Base-by-base conservation (phyloP, 2,113 vertebrate species). In the Zosterops japonicus region DNA sequence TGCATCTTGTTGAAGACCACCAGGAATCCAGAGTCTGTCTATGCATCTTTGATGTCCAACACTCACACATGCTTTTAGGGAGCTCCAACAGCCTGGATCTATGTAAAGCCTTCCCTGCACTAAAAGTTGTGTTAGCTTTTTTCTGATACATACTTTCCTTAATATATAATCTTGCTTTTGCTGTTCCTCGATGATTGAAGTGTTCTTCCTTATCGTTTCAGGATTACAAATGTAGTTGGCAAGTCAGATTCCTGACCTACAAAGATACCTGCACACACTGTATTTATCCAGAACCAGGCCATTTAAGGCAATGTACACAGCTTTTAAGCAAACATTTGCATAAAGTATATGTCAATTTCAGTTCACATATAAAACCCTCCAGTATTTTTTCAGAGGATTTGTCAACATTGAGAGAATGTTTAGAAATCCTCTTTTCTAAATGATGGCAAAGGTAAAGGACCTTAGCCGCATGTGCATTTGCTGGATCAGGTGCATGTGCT, bases 361-460 rank as follows among this genome's bases (percentile, higher is more conserved):
- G 14, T 91, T 93, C 49, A 27, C 39, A 2, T 55, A 8, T 60
- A 72, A 80, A 86, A 64, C 39, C 6, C 9, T 68, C 9, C 6
- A n/a, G 14, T 87, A 33, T 69, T 80, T 96, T 94, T 92, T 74
- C 55, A 77, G 80, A 76, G 59, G 41, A 92, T 76, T 52, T 88
- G 33, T 76, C 44, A 87, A 82, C 29, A 59, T 3, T 1, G 3
- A 85, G 16, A 85, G 47, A 75, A 55, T 52, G 13, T 80, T 94
- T 83, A 83, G 57, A 91, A 75, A 83, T 76, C n/a, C 7, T 61
- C 53, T 79, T 83, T 86, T 53, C 42, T 44, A 67, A 39, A 15
- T 36, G 4, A 36, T 56, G 41, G 31, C 12, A 59, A 56, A 64
- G 53, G 49, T 70, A 35, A 71, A 83, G 35, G 42, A 33, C 49